These are phyloP conservation scores for Cricetomys ansorgei DNA, from an alignment of 2,113 vertebrate genomes.

Conservation along the genomic window DNA sequence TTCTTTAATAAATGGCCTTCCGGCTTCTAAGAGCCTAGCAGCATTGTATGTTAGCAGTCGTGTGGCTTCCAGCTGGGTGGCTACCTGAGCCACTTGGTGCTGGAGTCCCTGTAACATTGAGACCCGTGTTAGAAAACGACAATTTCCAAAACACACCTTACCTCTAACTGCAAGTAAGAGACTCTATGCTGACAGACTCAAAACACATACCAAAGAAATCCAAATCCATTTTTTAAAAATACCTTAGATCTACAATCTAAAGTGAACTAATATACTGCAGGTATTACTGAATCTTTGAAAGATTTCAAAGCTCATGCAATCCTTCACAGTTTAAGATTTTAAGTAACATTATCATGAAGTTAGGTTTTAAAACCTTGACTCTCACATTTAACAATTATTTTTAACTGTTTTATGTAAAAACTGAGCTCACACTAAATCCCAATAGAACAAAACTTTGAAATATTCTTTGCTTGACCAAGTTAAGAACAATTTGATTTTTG, in stretches of 20 bases:
- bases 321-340: not conserved
- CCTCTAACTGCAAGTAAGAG: not conserved
- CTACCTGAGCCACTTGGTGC: conserved; percentile 96
- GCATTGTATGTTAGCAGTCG: conserved; percentile 95
- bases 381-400: conserved; percentile 25
- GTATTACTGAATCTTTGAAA: not conserved
- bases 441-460: not conserved
- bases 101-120: conserved; percentile 92
- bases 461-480: not conserved
- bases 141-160: not conserved
- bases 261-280: not conserved
- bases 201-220: not conserved
- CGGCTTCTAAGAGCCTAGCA: conserved; percentile 91
- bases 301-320: conserved; percentile 4
- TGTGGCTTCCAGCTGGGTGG: conserved; percentile 94
- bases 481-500: not conserved
- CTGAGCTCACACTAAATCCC: not conserved
- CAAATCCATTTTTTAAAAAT: not conserved
- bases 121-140: not conserved
- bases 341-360: not conserved
- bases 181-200: not conserved
- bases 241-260: not conserved
- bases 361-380: conserved; percentile 2
- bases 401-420: not conserved
- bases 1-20: conserved; percentile 93